Percentiles rank a stretch among this genome's conserved stretches.
These are phyloP conservation scores for Hephaestus fuliginosus DNA, from an alignment of 2,797 vertebrate species.

Conservation along the genomic window DNA sequence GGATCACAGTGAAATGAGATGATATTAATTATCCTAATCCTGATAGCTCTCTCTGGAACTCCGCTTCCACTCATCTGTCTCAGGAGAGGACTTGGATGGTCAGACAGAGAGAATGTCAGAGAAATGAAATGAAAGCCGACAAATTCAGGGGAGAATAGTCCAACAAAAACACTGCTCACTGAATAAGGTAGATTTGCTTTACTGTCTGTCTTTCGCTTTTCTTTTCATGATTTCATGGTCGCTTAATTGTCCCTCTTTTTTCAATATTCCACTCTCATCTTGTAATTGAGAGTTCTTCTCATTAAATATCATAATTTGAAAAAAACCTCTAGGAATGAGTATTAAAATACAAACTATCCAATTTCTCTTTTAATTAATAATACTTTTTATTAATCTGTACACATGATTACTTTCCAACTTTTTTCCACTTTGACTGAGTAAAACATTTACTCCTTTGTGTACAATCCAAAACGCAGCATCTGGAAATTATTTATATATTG, in stretches of 20 bases:
- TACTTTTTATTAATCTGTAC: constrained; percentile 4
- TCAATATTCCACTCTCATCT: constrained; percentile 48
- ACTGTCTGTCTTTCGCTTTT: constrained; percentile 54
- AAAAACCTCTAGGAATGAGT: neutral
- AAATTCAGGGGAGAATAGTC: constrained; percentile 80
- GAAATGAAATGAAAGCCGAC: constrained; percentile 78
- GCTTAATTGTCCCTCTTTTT: constrained; percentile 60
- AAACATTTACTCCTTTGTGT: constrained; percentile 7
- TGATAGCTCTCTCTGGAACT: constrained; percentile 84
- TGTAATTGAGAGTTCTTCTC: constrained; percentile 35
- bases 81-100: constrained; percentile 83
- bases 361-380: neutral
- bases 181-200: constrained; percentile 67
- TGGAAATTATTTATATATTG: constrained; percentile 65
- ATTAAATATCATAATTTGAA: constrained; percentile 43
- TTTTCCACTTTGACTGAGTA: constrained; percentile 19
- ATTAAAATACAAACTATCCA: constrained; percentile 24
- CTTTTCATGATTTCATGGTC: constrained; percentile 64
- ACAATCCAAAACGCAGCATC: constrained; percentile 23
- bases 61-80: constrained; percentile 80
- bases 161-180: constrained; percentile 64
- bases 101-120: constrained; percentile 82
- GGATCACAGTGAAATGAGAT: constrained; percentile 84
- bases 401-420: constrained; percentile 17
- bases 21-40: constrained; percentile 88